These are phyloP conservation scores for Nyctibius bracteatus DNA, from an alignment of 2,113 vertebrate species.

Conservation along the genomic window DNA sequence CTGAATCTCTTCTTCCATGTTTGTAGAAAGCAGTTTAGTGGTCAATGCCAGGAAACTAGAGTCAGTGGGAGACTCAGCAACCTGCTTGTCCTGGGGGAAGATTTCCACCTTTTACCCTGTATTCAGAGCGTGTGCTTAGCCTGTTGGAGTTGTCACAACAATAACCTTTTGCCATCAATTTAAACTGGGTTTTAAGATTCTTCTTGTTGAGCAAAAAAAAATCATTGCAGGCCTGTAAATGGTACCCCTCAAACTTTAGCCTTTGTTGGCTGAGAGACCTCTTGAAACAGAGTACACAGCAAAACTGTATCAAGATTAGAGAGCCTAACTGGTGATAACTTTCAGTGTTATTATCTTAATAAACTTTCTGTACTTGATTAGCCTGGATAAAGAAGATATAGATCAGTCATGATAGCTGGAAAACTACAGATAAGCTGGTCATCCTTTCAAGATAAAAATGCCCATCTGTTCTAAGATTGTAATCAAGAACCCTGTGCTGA, in stretches of 20 bases:
- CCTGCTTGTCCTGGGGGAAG: neutral
- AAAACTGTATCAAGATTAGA: constrained; percentile 66
- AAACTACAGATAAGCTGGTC: constrained; percentile 71
- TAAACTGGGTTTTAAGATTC: constrained; percentile 27
- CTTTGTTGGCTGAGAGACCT: constrained; percentile 6
- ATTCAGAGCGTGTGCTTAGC: constrained; percentile 26
- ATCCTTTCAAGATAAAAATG: constrained; percentile 76
- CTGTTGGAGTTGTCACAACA: constrained; percentile 33
- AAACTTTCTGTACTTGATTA: constrained; percentile 79
- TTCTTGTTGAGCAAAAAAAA: constrained; percentile 2
- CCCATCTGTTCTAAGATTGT: constrained; percentile 74
- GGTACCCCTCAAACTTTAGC: constrained; percentile 43
- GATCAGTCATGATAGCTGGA: constrained; percentile 68
- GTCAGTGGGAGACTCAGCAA: neutral
- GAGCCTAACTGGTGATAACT: constrained; percentile 60
- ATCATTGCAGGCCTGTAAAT: neutral
- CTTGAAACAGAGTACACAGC: constrained; percentile 59
- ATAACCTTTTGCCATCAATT: constrained; percentile 58
- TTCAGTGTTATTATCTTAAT: constrained; percentile 74
- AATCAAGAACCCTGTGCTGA: constrained; percentile 66
- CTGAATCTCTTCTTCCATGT: neutral
- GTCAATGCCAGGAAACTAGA: neutral
- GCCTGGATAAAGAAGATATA: constrained; percentile 71
- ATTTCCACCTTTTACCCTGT: neutral
- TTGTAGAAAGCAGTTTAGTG: neutral